Conservation (phyloP, 64 coral and sea anemone genomes). For the Acropora tenuis region DNA sequence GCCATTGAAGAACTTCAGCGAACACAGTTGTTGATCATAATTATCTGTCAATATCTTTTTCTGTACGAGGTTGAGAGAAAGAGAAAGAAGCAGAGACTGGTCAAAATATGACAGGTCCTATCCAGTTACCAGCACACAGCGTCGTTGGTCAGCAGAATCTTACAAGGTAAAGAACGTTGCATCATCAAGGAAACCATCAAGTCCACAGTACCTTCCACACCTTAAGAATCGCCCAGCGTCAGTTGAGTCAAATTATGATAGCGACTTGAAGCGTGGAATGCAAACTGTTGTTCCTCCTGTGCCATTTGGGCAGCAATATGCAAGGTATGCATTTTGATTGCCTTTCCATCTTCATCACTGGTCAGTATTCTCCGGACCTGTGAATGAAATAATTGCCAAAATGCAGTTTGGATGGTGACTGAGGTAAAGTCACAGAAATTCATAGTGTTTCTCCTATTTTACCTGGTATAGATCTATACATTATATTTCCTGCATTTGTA, state of each 20-base stretch:
- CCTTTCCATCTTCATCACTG: too few species aligned
- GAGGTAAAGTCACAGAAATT: too few species aligned
- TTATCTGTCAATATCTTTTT: background rate
- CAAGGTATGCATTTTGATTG: background rate
- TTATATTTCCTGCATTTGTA: too few species aligned
- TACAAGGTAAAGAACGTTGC: background rate
- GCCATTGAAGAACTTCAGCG: too few species aligned
- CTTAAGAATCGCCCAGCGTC: conserved; percentile 65
- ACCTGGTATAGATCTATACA: too few species aligned
- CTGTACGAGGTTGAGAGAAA: conserved; percentile 35
- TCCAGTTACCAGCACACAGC: background rate
- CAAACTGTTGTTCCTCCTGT: conserved; percentile 55
- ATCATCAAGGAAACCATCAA: conserved; percentile 16
- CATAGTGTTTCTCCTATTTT: too few species aligned
- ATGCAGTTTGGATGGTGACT: too few species aligned
- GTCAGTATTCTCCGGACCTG: too few species aligned
- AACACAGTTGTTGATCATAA: too few species aligned
- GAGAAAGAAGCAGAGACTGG: conserved; percentile 59
- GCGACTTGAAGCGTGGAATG: conserved; percentile 41
- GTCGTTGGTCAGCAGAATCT: conserved; percentile 70
- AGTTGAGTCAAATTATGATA: background rate
- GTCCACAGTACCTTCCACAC: conserved; percentile 48
- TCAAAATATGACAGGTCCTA: background rate
- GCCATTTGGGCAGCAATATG: background rate
- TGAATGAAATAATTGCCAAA: too few species aligned